Evolutionary conservation across 2,888 invertebrate genomes (phyloP).

Genomic region (Incurvaria masculella): DNA sequence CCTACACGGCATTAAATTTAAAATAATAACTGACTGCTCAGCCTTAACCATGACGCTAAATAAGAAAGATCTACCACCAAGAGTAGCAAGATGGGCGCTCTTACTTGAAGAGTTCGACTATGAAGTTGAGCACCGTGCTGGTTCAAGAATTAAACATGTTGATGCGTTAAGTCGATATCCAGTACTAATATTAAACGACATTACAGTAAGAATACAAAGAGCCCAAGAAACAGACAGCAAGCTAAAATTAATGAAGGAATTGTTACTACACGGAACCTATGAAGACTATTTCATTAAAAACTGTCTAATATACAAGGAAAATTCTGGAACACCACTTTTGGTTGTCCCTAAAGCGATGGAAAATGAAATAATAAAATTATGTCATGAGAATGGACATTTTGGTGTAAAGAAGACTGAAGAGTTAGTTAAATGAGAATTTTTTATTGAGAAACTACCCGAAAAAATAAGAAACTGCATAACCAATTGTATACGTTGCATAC

Average conservation of each 20-base stretch:
- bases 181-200: no score
- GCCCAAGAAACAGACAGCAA: conserved; percentile 17
- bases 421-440: conserved; percentile 21
- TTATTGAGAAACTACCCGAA: conserved; percentile 16
- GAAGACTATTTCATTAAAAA: conserved; percentile 18
- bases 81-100: no score
- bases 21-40: no score
- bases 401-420: conserved; percentile 19
- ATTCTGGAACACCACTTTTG: no score
- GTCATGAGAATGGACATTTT: conserved; percentile 28
- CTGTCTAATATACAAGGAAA: no score
- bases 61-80: no score
- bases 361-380: conserved; percentile 23
- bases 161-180: no score
- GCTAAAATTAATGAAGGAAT: conserved; percentile 13
- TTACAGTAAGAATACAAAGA: conserved; percentile 10
- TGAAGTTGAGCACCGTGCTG: no score
- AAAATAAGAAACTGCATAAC: conserved; percentile 13
- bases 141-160: no score
- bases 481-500: conserved; percentile 17
- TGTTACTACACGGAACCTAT: conserved; percentile 12
- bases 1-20: no score
- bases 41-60: no score
- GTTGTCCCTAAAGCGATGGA: conserved; percentile 27
- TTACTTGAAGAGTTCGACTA: no score